phyloP scores from a whole-genome alignment of 2,113 vertebrate genomes.

The Lagopus muta region DNA sequence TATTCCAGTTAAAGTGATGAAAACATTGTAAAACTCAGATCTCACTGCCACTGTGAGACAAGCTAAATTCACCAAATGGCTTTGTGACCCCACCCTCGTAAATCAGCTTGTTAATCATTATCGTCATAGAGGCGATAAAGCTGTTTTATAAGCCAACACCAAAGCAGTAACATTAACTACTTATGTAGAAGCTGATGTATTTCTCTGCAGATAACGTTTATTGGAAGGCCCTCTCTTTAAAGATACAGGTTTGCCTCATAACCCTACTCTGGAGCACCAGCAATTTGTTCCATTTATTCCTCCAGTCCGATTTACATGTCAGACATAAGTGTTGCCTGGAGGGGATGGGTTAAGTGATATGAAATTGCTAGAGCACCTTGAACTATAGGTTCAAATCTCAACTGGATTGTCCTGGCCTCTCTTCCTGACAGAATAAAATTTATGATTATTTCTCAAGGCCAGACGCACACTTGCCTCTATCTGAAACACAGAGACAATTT shows the following conservation, averaged over 20 bases:
- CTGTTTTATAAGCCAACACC: conserved; percentile 59
- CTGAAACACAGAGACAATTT: conserved; percentile 28
- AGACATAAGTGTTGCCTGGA: conserved; percentile 19
- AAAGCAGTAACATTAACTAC: conserved; percentile 59
- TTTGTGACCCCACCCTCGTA: conserved; percentile 65
- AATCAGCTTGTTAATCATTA: conserved; percentile 74
- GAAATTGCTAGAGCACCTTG: conserved; percentile 53
- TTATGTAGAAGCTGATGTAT: conserved; percentile 44
- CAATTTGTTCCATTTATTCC: background rate
- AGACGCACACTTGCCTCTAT: background rate
- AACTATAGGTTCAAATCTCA: conserved; percentile 61
- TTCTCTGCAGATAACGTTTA: conserved; percentile 65
- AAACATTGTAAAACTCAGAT: conserved; percentile 15
- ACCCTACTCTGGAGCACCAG: background rate
- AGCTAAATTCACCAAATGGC: conserved; percentile 28
- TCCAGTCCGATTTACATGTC: conserved; percentile 18
- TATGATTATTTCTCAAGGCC: conserved; percentile 62
- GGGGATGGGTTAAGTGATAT: conserved; percentile 46
- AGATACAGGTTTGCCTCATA: conserved; percentile 1
- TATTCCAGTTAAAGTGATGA: conserved; percentile 16
- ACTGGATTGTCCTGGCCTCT: conserved; percentile 4
- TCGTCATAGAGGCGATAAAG: conserved; percentile 38
- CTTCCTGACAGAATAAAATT: conserved; percentile 28
- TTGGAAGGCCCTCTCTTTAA: conserved; percentile 48
- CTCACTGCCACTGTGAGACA: conserved; percentile 21